A percentile compares a stretch with the other conserved stretches of the same genome.
Conservation (phyloP, 2,888 invertebrate species). For the Harpalus rubripes region DNA sequence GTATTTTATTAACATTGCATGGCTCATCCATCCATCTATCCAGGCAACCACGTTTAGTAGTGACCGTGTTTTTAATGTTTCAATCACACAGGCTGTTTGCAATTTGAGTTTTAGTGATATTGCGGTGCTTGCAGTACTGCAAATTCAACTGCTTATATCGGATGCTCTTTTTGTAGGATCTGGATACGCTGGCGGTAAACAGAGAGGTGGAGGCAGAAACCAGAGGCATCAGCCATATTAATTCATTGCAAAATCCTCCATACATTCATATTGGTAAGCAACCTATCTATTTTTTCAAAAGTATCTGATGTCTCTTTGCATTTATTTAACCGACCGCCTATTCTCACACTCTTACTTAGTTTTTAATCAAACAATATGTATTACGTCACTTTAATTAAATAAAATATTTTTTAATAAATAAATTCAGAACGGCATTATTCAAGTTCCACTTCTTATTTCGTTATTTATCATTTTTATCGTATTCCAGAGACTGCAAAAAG, state of each 20-base stretch:
- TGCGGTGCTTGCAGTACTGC: constrained; percentile 44
- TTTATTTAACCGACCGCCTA: no score
- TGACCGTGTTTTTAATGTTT: constrained; percentile 21
- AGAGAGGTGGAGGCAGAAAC: constrained; percentile 87
- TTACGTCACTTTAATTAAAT: no score
- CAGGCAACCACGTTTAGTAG: constrained; percentile 26
- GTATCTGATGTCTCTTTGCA: no score
- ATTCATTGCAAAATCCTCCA: constrained; percentile 71
- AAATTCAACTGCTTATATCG: constrained; percentile 50
- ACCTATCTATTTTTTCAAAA: background rate
- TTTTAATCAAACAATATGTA: no score
- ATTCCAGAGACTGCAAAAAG: no score
- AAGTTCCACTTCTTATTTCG: no score
- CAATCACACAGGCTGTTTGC: constrained; percentile 29
- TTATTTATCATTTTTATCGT: no score
- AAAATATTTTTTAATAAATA: no score
- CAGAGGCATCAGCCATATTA: constrained; percentile 95
- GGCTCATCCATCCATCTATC: background rate
- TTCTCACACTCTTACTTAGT: no score
- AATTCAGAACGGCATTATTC: no score
- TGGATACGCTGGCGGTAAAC: constrained; percentile 91
- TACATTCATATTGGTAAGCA: constrained; percentile 67
- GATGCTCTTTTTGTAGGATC: constrained; percentile 74
- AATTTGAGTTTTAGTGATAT: constrained; percentile 60
- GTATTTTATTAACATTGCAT: constrained; percentile 18